These are phyloP conservation scores for Holacanthella duospinosa DNA, from an alignment of 2,888 invertebrate species.

Conservation along the genomic window DNA sequence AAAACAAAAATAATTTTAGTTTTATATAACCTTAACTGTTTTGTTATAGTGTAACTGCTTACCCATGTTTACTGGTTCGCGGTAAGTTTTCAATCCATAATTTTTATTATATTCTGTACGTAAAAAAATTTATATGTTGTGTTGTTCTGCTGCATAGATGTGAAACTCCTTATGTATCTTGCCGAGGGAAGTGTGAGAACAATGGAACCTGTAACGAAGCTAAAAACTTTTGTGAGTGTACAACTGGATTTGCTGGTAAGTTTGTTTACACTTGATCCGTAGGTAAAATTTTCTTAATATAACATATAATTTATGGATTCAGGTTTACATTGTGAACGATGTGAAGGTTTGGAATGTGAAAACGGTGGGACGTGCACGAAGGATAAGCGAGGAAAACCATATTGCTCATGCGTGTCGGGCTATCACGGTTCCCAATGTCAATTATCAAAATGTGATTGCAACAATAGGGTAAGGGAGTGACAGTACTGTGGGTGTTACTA, in stretches of 20 bases:
- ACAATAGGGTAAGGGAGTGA: slow-evolving; percentile 38
- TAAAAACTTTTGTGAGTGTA: slow-evolving; percentile 47
- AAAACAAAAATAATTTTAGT: slow-evolving; percentile 14
- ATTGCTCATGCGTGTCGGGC: slow-evolving; percentile 45
- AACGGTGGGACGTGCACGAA: slow-evolving; percentile 53
- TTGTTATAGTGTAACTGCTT: slow-evolving; percentile 52
- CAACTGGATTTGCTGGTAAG: slow-evolving; percentile 46
- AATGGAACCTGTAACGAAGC: slow-evolving; percentile 49
- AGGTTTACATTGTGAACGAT: slow-evolving; percentile 47
- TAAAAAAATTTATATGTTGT: too few relatives aligned
- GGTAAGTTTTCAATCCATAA: slow-evolving; percentile 29
- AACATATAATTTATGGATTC: background rate
- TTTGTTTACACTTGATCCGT: slow-evolving; percentile 12
- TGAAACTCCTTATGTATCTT: slow-evolving; percentile 42
- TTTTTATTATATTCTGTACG: too few relatives aligned
- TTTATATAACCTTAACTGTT: background rate
- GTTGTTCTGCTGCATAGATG: too few relatives aligned
- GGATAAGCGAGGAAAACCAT: slow-evolving; percentile 24
- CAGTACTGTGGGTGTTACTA: background rate
- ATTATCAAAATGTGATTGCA: slow-evolving; percentile 44
- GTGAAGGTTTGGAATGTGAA: slow-evolving; percentile 49
- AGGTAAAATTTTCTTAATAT: background rate
- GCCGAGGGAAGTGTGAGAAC: slow-evolving; percentile 51
- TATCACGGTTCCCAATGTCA: slow-evolving; percentile 48
- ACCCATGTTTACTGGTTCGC: slow-evolving; percentile 54